Percentiles rank a stretch among this genome's conserved stretches.
Conservation (phyloP, 2,113 vertebrate genomes). For the Tricholaema leucomelas region DNA sequence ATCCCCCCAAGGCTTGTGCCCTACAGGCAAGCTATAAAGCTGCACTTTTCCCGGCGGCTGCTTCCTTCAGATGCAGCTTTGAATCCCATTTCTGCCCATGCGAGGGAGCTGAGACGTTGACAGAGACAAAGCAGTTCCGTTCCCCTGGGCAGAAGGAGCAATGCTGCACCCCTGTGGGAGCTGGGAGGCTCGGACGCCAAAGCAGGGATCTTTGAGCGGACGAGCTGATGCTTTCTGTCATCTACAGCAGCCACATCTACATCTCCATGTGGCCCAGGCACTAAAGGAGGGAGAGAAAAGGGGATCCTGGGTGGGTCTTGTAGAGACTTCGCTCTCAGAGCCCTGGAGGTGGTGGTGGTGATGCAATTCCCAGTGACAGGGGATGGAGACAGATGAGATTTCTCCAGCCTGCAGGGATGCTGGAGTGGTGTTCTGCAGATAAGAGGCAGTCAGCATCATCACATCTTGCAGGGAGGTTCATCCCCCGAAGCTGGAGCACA, state of each 20-base stretch:
- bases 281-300: not conserved
- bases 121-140: not conserved
- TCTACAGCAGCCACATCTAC: rapidly evolving
- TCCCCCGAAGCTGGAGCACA: not conserved
- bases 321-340: not conserved
- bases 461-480: not conserved
- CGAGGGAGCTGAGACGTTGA: rapidly evolving
- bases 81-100: rapidly evolving
- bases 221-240: rapidly evolving
- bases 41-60: not conserved
- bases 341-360: not conserved
- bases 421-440: not conserved
- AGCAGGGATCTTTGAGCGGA: not conserved
- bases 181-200: not conserved
- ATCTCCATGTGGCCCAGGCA: not conserved
- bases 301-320: not conserved
- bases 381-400: not conserved
- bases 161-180: conserved; percentile 36
- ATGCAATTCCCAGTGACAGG: not conserved
- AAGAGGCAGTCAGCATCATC: not conserved
- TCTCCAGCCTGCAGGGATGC: not conserved
- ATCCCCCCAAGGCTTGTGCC: rapidly evolving
- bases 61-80: not conserved
- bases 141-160: not conserved
- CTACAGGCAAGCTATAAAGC: rapidly evolving